Base-by-base conservation (phyloP, 2,888 invertebrate species). In the Lasioglossum oenotherae region DNA sequence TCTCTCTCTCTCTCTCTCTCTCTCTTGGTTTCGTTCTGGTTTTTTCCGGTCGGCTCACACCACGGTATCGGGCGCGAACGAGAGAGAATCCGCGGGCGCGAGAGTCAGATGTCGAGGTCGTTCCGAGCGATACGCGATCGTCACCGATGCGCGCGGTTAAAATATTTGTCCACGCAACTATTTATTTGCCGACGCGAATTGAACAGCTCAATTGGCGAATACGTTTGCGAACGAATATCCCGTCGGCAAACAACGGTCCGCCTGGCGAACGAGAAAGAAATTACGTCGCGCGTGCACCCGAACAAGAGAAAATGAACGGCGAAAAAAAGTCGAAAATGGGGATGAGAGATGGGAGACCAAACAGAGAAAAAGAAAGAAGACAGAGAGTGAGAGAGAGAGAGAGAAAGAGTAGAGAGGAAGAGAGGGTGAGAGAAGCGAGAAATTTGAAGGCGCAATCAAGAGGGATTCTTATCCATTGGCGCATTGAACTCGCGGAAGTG, bases 401-500 rank as follows among this genome's bases (percentile, higher is more conserved):
- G 49, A 49, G 23, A 23, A 1, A 41, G 35, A 3, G 23, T 0
- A 41, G 31, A 35, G 49, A 75, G 57, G 49, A 12, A 14, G 10
- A 49, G 60, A 49, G 71, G 80, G 74, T 27, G 12, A 35, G 38
- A 31, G 5, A 23, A 53, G n/a, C 69, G 49, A 76, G 71, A 71
- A 41, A 71, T 71, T 71, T 71, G 71, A 41, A 71, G 80, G 75
- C 53, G 16, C 71, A 73, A 84, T 78, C 82, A 60, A 74, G 84
- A 38, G 74, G 60, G 57, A 78, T 84, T 84, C 76, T 78, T 78
- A 78, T 78, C 69, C 78, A 80, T 77, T 81, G 81, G 89, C 79
- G 83, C 88, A 73, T 87, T 87, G 89, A 89, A 89, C 85, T 76
- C 86, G 79, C 82, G 80, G 78, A 78, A 35, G 73, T 64, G 74